Conservation (phyloP, 2,888 invertebrate genomes). For the Protodeltote pygarga region DNA sequence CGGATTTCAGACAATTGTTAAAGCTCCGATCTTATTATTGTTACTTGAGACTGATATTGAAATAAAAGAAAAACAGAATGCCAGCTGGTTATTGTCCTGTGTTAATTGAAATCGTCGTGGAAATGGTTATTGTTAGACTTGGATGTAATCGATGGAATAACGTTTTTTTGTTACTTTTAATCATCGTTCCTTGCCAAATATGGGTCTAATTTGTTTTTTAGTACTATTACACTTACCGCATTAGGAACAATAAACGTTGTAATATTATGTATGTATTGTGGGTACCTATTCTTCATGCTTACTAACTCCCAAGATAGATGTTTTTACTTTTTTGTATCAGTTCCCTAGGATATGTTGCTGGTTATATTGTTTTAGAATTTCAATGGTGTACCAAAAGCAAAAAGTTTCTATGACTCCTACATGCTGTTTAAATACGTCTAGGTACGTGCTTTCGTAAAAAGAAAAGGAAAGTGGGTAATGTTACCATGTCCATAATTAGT, state of each 20-base stretch:
- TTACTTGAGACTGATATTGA: constrained; percentile 16
- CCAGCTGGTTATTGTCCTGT: constrained; percentile 17
- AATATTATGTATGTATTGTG: constrained; percentile 11
- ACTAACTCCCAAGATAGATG: constrained; percentile 17
- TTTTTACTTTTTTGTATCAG: constrained; percentile 31
- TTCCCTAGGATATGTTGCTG: constrained; percentile 35
- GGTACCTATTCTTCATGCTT: constrained; percentile 35
- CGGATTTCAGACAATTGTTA: constrained; percentile 9
- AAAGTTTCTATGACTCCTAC: too few relatives aligned
- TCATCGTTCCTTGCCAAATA: constrained; percentile 16
- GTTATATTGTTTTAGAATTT: constrained; percentile 13
- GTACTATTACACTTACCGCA: not conserved
- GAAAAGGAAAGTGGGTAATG: too few relatives aligned
- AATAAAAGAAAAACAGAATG: constrained; percentile 33
- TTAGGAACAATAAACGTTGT: constrained; percentile 13
- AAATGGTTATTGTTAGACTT: constrained; percentile 12
- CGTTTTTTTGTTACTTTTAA: constrained; percentile 7
- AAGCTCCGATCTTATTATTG: constrained; percentile 7
- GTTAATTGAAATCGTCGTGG: constrained; percentile 26
- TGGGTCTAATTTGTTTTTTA: constrained; percentile 6
- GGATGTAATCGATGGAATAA: not conserved
- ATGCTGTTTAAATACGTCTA: too few relatives aligned
- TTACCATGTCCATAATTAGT: too few relatives aligned
- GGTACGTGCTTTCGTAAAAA: too few relatives aligned
- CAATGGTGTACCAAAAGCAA: too few relatives aligned